phyloP scores from a whole-genome alignment of 2,113 vertebrate species.

The Notarius quadriscutis region DNA sequence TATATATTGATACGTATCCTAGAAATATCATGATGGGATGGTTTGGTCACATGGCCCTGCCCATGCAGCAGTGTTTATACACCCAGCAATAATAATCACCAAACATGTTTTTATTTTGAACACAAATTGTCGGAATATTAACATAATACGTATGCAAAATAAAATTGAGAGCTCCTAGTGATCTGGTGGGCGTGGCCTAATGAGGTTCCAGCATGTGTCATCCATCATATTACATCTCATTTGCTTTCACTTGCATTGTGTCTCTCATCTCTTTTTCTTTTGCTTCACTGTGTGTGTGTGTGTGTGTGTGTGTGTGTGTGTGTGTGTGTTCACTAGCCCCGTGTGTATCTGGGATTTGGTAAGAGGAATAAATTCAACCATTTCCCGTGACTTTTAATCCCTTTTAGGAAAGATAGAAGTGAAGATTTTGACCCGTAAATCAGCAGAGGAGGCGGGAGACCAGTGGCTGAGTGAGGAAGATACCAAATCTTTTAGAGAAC shows the following conservation, averaged over 20 bases:
- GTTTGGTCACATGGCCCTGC: neutral
- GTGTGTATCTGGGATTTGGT: too few relatives aligned
- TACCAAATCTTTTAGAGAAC: constrained; percentile 88
- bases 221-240: neutral
- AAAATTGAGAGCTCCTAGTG: neutral
- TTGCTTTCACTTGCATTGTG: neutral
- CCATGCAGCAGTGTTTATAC: neutral
- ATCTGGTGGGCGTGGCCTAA: neutral
- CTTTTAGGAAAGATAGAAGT: constrained; percentile 89
- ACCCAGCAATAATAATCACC: neutral
- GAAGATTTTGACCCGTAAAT: constrained; percentile 84
- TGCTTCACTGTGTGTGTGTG: neutral
- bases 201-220: neutral
- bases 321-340: neutral
- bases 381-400: constrained; percentile 19
- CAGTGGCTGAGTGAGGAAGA: constrained; percentile 91
- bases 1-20: too few relatives aligned
- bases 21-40: neutral
- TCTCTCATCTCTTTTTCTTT: neutral
- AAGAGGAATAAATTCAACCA: neutral
- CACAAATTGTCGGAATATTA: neutral
- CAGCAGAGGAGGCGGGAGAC: constrained; percentile 80
- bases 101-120: neutral
- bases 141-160: neutral
- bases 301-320: too few relatives aligned